Evolutionary conservation across 2,113 vertebrate genomes (phyloP), one percentile per base, ranked within the genome.

Genomic region (Danionella cerebrum): DNA sequence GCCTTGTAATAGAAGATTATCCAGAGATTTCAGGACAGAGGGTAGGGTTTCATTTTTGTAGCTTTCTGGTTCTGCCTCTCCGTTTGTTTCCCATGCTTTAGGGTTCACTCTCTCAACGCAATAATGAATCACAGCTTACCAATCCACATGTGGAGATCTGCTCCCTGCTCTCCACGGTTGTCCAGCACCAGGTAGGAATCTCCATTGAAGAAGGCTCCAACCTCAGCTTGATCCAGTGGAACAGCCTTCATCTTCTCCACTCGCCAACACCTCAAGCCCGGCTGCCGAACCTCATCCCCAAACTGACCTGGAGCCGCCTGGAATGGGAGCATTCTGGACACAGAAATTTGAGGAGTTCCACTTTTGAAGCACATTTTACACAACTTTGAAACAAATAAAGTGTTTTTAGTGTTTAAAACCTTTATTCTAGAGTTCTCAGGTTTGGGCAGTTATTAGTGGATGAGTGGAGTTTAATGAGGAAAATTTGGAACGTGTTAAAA

Each of bases 111-210:
- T n/a, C n/a, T n/a, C n/a, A n/a, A n/a, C n/a, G n/a, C n/a, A n/a
- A n/a, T n/a, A 10, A 48, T 16, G 3, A 29, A 51, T 8, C 25
- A 12, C 31, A 1, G 11, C 90, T 84, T 74, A 94, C 93, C 92
- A n/a, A 94, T 86, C 94, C 94, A 95, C 87, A 95, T 91, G 82
- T 94, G 92, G 57, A 95, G 82, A 58, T 90, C 90, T 10, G 14
- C 73, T 68, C 89, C 89, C 0, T 86, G 78, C 0, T 87, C 72
- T 0, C 88, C 87, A 0, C 82, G 79, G 12, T 93, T 89, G 57
- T 89, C 77, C 78, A 95, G 85, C 64, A 96, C 90, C 16, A 96
- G 84, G 74, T 94, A 95, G 1, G 93, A 87, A 54, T 95, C 92
- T 8, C 93, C 93, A 0, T 90, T 91, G 70, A 82, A 94, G 80